Evolutionary conservation across 2,797 vertebrate species (phyloP).

Genomic region (Enteromius unitaeniatus): DNA sequence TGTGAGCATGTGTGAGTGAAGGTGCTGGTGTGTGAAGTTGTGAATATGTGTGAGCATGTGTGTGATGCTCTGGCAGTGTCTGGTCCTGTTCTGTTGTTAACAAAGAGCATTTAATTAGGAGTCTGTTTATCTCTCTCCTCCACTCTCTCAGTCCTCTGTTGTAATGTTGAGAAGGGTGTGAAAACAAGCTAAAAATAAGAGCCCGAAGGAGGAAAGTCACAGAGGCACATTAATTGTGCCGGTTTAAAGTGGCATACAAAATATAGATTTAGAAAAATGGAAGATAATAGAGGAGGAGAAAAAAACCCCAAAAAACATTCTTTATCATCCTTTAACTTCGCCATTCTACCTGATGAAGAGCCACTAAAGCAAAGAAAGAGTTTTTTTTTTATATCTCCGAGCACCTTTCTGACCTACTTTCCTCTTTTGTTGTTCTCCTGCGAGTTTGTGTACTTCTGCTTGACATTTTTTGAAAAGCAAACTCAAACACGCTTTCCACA

Average conservation of each 20-base stretch:
- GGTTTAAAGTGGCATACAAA: slow-evolving; percentile 57
- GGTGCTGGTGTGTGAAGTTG: slow-evolving; percentile 49
- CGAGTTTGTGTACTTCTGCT: slow-evolving; percentile 5
- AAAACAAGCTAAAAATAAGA: slow-evolving; percentile 79
- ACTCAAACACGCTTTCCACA: neutral
- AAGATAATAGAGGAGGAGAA: slow-evolving; percentile 6
- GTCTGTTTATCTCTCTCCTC: slow-evolving; percentile 75
- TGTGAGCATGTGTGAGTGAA: slow-evolving; percentile 51
- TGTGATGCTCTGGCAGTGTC: slow-evolving; percentile 61
- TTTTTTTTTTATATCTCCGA: slow-evolving; percentile 64
- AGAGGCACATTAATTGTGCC: slow-evolving; percentile 61
- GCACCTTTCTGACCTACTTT: slow-evolving; percentile 78
- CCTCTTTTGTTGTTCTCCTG: slow-evolving; percentile 40
- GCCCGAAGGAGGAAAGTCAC: slow-evolving; percentile 62
- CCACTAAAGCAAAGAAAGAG: slow-evolving; percentile 52
- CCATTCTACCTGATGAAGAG: slow-evolving; percentile 58
- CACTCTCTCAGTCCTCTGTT: slow-evolving; percentile 67
- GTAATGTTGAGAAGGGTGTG: slow-evolving; percentile 65
- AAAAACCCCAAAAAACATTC: neutral
- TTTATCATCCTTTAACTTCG: slow-evolving; percentile 24
- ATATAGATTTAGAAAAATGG: slow-evolving; percentile 46
- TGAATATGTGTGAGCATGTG: slow-evolving; percentile 33
- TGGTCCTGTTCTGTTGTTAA: slow-evolving; percentile 70
- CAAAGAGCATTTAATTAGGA: slow-evolving; percentile 79
- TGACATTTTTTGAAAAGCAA: slow-evolving; percentile 37